A percentile compares a stretch with the other conserved stretches of the same genome.
These are phyloP conservation scores for Caenorhabditis sulstoni DNA, from an alignment of 2,888 invertebrate genomes.

Conservation along the genomic window DNA sequence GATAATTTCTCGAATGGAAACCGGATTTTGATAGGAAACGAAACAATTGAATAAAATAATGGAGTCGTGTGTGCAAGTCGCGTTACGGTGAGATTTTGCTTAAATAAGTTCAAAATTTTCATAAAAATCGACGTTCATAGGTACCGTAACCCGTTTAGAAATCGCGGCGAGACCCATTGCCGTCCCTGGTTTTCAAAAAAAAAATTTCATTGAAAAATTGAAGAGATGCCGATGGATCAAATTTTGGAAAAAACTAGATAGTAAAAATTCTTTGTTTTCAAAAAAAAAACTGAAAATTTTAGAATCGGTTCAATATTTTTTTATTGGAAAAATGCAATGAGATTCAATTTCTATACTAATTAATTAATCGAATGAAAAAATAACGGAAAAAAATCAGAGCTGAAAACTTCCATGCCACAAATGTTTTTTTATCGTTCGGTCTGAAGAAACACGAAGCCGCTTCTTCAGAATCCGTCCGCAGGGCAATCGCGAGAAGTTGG, in stretches of 20 bases:
- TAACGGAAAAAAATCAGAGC: too few species aligned
- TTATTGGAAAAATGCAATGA: not conserved
- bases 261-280: not conserved
- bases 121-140: too few species aligned
- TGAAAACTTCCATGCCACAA: too few species aligned
- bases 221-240: not conserved
- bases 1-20: slow-evolving; percentile 21
- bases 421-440: too few species aligned
- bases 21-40: slow-evolving; percentile 3
- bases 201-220: not conserved
- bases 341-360: too few species aligned
- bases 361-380: too few species aligned
- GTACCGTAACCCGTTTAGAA: too few species aligned
- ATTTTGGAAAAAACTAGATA: too few species aligned
- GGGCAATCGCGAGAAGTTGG: slow-evolving; percentile 92
- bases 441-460: too few species aligned
- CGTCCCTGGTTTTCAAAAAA: not conserved
- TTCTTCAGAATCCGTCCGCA: slow-evolving; percentile 91
- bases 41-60: slow-evolving; percentile 20
- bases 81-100: slow-evolving; percentile 37
- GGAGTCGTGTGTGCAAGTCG: slow-evolving; percentile 61
- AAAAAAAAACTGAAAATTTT: slow-evolving; percentile 2
- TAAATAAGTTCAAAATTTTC: not conserved
- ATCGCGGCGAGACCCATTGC: too few species aligned
- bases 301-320: too few species aligned